phyloP scores from a whole-genome alignment of 2,797 vertebrate genomes.

The Bovichtus diacanthus region DNA sequence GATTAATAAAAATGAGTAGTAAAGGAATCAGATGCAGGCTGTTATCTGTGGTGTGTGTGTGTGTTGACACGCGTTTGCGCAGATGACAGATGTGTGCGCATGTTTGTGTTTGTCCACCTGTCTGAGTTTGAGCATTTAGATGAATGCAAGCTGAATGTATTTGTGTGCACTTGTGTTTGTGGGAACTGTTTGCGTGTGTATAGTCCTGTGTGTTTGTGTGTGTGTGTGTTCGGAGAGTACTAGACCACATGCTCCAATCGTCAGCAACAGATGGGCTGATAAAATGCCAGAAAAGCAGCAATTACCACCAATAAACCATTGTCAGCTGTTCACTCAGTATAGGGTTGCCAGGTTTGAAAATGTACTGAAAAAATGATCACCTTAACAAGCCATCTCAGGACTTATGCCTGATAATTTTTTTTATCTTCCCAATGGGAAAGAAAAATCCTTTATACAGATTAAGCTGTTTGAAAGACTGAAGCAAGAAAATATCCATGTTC shows the following conservation, averaged over 20 bases:
- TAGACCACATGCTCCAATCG: slow-evolving; percentile 65
- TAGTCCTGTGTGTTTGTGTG: neutral
- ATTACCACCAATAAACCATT: slow-evolving; percentile 68
- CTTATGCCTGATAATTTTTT: neutral
- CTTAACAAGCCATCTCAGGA: slow-evolving; percentile 7
- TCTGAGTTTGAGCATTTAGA: slow-evolving; percentile 39
- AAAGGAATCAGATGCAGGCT: slow-evolving; percentile 24
- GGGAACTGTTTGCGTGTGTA: neutral
- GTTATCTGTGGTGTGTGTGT: slow-evolving; percentile 7
- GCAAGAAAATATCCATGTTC: neutral
- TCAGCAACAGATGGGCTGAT: slow-evolving; percentile 75
- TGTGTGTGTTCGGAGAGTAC: slow-evolving; percentile 49
- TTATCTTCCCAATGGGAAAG: neutral
- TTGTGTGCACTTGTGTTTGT: slow-evolving; percentile 7
- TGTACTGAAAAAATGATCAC: slow-evolving; percentile 14
- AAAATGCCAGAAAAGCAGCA: slow-evolving; percentile 69
- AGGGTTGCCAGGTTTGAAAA: slow-evolving; percentile 55
- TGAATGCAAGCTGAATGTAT: slow-evolving; percentile 23
- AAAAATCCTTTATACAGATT: neutral
- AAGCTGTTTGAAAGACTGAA: neutral
- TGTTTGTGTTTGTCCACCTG: slow-evolving; percentile 49
- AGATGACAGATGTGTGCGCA: slow-evolving; percentile 30
- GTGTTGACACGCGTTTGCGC: slow-evolving; percentile 42
- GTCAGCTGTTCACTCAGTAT: slow-evolving; percentile 54
- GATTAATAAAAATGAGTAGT: slow-evolving; percentile 14